phyloP scores from a whole-genome alignment of 2,797 vertebrate genomes.

The Potorous gilbertii region DNA sequence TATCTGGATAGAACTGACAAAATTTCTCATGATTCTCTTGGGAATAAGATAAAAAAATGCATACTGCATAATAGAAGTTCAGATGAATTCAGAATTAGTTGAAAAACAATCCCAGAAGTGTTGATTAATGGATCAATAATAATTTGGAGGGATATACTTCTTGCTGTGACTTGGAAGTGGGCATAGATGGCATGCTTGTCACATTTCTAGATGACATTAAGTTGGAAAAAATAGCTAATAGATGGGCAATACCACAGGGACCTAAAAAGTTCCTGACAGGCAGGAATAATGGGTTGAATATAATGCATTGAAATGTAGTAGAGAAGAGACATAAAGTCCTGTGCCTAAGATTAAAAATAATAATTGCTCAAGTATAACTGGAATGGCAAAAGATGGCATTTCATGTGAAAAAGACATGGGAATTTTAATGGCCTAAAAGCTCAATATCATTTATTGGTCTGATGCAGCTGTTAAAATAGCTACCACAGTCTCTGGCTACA shows the following conservation, averaged over 20 bases:
- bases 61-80: neutral
- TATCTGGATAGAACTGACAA: neutral
- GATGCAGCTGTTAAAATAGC: neutral
- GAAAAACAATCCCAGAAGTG: neutral
- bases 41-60: neutral
- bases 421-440: neutral
- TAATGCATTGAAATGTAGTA: neutral
- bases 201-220: neutral
- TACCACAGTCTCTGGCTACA: neutral
- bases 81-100: neutral
- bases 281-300: neutral
- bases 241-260: neutral
- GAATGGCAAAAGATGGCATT: neutral
- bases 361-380: neutral
- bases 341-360: neutral
- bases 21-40: neutral
- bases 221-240: neutral
- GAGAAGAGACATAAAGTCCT: neutral
- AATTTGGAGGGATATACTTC: neutral
- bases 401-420: neutral
- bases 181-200: neutral
- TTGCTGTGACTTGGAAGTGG: neutral
- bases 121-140: neutral
- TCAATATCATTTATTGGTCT: neutral
- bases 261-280: neutral